Base-by-base conservation (phyloP, 2,113 vertebrate species). In the Propithecus coquereli region DNA sequence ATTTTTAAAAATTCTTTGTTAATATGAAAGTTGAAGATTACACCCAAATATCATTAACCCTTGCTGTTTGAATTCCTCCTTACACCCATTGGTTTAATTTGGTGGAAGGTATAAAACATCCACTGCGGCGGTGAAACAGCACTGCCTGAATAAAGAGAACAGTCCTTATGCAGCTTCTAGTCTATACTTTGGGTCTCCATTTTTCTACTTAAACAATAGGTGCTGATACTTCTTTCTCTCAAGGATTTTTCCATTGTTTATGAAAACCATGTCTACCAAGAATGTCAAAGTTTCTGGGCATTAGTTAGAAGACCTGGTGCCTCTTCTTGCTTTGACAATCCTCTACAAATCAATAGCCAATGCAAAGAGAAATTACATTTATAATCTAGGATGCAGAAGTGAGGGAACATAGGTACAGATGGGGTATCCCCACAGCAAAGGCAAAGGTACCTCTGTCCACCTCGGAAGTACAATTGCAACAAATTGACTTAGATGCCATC, bases 361-460 rank as follows among this genome's bases (percentile, higher is more conserved):
- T 27, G 30, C 32, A n/a, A 45, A 73, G 74, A 89, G 45, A 96
- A 94, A 79, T 65, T 22, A n/a, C 30, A 37, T 89, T 95, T 37
- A 40, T 22, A 54, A n/a, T 10, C 13, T 59, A 57, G 45, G 82
- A 77, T 2, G 2, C 40, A 63, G 71, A 81, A 57, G 8, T 65
- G 27, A 73, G 4, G 6, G 16, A n/a, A 16, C n/a, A 68, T 27
- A 6, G 4, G 59, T 74, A 50, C 47, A 68, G 37, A 16, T n/a
- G 0, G 54, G 5, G 3, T 11, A 25, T 23, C 20, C 9, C 30
- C 50, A 37, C 0, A 18, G 6, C 2, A 11, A 3, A 63, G 43
- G 18, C 2, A 0, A 43, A 70, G 27, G 13, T 37, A 50, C 47
- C 14, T 12, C 73, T 52, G n/a, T 40, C 47, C 16, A 47, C 40